Percentiles rank a stretch among this genome's conserved stretches.
These are phyloP conservation scores for Halcyon smyrnensis DNA, from an alignment of 2,797 vertebrate genomes.

Conservation along the genomic window DNA sequence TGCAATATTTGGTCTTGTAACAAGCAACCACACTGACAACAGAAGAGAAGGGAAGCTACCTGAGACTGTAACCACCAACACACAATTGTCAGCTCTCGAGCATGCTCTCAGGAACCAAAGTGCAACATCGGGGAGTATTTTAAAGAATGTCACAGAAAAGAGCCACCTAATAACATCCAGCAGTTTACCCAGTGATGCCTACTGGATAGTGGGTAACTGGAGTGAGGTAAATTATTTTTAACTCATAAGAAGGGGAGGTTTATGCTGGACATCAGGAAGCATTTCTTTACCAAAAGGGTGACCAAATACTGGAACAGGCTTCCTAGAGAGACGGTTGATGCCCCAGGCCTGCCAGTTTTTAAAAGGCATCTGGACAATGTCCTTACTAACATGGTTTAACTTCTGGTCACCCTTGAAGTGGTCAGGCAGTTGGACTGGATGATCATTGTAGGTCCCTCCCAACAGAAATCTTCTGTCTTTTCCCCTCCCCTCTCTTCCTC, in stretches of 20 bases:
- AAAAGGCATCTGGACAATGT: not conserved
- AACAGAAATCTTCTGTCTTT: not conserved
- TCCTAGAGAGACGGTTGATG: not conserved
- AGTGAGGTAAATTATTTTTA: constrained; percentile 83
- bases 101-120: constrained; percentile 19
- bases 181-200: constrained; percentile 50
- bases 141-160: constrained; percentile 15
- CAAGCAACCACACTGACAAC: not conserved
- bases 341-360: not conserved
- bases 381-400: not conserved
- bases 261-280: not conserved
- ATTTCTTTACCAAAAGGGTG: not conserved
- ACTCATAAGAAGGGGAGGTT: not conserved
- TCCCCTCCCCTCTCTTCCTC: not conserved
- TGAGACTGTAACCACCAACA: not conserved
- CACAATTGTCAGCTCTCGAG: constrained; percentile 12
- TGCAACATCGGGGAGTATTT: not conserved
- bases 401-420: not conserved
- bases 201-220: constrained; percentile 93
- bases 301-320: not conserved
- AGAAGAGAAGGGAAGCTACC: not conserved
- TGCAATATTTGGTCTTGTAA: not conserved
- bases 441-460: not conserved
- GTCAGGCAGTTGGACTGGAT: not conserved
- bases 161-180: not conserved